Percentiles rank a stretch among this genome's conserved stretches.
phyloP scores from a whole-genome alignment of 2,888 invertebrate species.

The Cylindroiulus punctatus region DNA sequence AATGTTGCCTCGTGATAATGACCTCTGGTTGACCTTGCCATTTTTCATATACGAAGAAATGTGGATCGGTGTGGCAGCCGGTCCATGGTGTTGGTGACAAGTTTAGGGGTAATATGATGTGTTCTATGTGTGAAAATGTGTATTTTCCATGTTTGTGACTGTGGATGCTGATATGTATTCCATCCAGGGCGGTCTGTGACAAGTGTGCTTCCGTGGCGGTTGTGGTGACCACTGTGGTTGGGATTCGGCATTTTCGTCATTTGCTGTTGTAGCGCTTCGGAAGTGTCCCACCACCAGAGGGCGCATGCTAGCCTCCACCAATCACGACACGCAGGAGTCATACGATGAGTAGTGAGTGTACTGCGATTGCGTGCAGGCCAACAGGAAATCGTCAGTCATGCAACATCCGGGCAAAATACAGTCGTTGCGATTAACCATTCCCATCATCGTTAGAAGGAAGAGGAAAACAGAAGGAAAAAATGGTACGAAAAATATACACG shows the following conservation, averaged over 20 bases:
- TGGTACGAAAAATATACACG: neutral
- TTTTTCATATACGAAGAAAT: neutral
- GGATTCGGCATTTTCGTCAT: neutral
- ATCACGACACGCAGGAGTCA: constrained; percentile 51
- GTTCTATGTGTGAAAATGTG: no score
- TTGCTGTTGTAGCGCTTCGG: constrained; percentile 40
- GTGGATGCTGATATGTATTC: no score
- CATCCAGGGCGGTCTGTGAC: no score
- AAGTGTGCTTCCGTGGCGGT: neutral
- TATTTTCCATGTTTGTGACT: no score
- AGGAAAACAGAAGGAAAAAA: neutral
- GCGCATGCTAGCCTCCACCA: constrained; percentile 53
- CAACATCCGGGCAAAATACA: constrained; percentile 50
- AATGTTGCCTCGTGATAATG: neutral
- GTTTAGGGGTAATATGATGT: neutral
- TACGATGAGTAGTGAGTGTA: constrained; percentile 46
- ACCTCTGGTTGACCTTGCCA: neutral
- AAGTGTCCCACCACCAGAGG: constrained; percentile 50
- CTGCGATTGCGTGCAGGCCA: constrained; percentile 56
- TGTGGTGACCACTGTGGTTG: neutral
- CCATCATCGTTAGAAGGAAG: constrained; percentile 49
- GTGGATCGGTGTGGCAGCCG: neutral
- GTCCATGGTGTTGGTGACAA: no score
- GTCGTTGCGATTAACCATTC: constrained; percentile 55
- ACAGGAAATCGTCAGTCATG: constrained; percentile 48